Percentiles rank a stretch among this genome's conserved stretches.
These are phyloP conservation scores for Cynocephalus volans DNA, from an alignment of 2,113 vertebrate species.

Conservation along the genomic window DNA sequence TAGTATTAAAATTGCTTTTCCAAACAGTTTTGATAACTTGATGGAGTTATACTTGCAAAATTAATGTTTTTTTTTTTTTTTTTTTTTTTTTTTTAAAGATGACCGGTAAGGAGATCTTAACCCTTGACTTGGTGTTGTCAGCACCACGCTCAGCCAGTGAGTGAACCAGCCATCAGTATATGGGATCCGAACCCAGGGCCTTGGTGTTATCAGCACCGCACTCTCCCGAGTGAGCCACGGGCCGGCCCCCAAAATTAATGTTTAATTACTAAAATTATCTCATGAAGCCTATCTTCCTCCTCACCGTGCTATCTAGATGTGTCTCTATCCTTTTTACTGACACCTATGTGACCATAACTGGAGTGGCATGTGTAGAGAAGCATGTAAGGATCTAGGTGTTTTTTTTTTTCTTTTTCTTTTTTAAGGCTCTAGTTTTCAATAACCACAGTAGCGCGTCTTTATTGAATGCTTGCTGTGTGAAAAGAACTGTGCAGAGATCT, in stretches of 20 bases:
- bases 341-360: neutral
- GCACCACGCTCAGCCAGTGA: no score
- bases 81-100: no score
- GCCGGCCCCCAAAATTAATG: neutral
- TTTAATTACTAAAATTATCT: neutral
- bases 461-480: slow-evolving; percentile 27
- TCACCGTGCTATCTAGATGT: neutral
- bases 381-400: neutral
- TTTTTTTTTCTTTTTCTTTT: no score
- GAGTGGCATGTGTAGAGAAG: neutral
- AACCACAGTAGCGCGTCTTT: neutral
- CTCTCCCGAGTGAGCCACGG: no score
- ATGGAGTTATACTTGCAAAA: slow-evolving; percentile 35
- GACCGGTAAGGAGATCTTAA: no score
- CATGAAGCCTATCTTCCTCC: neutral
- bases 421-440: neutral
- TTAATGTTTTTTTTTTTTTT: no score
- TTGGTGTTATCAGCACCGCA: no score
- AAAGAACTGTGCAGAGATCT: neutral
- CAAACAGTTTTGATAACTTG: neutral
- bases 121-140: no score
- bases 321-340: neutral
- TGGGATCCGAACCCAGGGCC: no score
- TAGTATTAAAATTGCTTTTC: neutral
- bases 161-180: no score